Percentiles rank a stretch among this genome's conserved stretches.
Conservation (phyloP, 2,888 invertebrate genomes). For the Rhabditoides inermis region DNA sequence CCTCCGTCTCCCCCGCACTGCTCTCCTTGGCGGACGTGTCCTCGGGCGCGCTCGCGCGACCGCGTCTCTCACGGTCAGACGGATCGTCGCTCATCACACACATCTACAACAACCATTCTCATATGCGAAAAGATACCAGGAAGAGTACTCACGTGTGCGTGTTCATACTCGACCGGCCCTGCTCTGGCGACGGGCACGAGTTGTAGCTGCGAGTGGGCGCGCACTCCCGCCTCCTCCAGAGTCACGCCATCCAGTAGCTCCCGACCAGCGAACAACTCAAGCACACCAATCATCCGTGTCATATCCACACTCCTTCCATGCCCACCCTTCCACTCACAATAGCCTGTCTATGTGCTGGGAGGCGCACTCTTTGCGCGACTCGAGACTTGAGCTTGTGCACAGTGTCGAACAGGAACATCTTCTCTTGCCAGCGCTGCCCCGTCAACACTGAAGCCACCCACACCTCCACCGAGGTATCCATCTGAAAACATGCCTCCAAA, state of each 20-base stretch:
- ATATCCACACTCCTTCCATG: neutral
- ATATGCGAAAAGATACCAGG: neutral
- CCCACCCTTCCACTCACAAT: no score
- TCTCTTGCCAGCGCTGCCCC: constrained; percentile 13
- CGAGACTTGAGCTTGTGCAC: constrained; percentile 14
- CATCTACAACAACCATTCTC: neutral
- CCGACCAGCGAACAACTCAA: constrained; percentile 11
- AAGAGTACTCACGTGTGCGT: neutral
- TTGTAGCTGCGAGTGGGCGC: constrained; percentile 7
- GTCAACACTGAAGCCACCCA: no score
- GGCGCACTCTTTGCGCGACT: constrained; percentile 10
- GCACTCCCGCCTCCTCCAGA: constrained; percentile 8
- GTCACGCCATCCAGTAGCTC: constrained; percentile 6
- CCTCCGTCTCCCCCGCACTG: constrained; percentile 26
- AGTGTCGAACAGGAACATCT: constrained; percentile 11
- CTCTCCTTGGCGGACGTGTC: constrained; percentile 36
- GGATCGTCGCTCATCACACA: neutral
- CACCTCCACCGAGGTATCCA: no score
- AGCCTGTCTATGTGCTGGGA: constrained; percentile 14
- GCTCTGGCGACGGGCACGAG: constrained; percentile 13
- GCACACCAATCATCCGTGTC: neutral
- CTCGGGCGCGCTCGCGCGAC: constrained; percentile 20
- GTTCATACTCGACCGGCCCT: constrained; percentile 6
- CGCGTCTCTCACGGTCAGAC: no score
- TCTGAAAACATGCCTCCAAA: no score